Conservation (phyloP, 1,140 invertebrate species). For the Chlorops oryzae region DNA sequence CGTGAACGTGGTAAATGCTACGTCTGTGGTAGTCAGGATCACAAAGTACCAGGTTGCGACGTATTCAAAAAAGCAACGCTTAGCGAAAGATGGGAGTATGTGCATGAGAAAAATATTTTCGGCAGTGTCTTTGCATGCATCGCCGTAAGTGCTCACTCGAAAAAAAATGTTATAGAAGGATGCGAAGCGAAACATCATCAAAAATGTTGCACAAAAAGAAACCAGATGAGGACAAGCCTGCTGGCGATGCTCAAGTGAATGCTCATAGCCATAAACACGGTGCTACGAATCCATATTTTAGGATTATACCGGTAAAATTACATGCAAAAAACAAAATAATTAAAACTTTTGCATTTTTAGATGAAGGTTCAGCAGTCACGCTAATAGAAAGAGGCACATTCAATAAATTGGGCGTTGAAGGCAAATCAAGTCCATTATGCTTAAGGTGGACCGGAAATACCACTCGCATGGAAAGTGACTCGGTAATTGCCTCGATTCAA, state of each 20-base stretch:
- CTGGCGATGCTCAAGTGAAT: neutral
- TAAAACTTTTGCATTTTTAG: slow-evolving; percentile 8
- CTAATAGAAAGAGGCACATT: neutral
- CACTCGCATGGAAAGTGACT: neutral
- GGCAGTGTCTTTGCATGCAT: neutral
- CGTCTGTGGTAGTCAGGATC: neutral
- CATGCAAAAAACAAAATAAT: slow-evolving; percentile 7
- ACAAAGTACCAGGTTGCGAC: neutral
- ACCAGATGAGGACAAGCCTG: neutral
- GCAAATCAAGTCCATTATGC: neutral
- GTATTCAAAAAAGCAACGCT: neutral
- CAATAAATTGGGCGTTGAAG: neutral
- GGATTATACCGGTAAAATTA: slow-evolving; percentile 3
- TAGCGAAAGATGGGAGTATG: neutral
- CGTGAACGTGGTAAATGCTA: neutral
- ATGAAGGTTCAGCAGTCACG: slow-evolving; percentile 4
- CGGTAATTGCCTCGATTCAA: neutral
- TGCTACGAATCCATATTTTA: neutral
- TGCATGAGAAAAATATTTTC: slow-evolving; percentile 3
- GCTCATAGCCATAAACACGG: neutral
- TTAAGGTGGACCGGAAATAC: slow-evolving; percentile 5
- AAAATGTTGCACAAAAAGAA: neutral
- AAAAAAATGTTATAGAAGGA: slow-evolving; percentile 3
- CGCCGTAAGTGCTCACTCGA: neutral
- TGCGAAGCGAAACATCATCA: slow-evolving; percentile 7